Evolutionary conservation across 2,888 invertebrate species (phyloP), one percentile per base, ranked within the genome.

Genomic region (Drosophila testacea): DNA sequence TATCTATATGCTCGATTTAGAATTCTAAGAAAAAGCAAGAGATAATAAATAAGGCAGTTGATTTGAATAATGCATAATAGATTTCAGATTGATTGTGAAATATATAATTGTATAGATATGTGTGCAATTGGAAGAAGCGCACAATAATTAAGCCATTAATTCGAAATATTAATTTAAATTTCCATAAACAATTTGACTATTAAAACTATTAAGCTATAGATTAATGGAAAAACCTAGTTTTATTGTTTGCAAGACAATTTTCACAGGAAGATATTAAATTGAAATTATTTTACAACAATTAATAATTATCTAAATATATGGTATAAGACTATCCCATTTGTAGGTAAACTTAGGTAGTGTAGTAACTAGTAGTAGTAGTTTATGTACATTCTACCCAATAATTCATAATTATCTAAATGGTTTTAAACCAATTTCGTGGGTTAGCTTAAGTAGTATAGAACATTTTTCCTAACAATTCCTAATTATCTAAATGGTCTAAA

Each of bases 51-150:
- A 6, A 32, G 9, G 6, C 22, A 46, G 32, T 41, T 13, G 36
- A 4, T 50, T 55, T 50, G 32, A 63, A 56, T 56, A 39, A 51
- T 60, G 54, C 62, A 50, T 55, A 55, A 10, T 7, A 9, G 30
- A 57, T 48, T n/a, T 13, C n/a, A 36, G 28, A 50, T 50, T 71
- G 30, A 51, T 44, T 13, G 34, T 38, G 6, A 34, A 46, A 44
- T 36, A 38, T 27, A n/a, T 28, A 47, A 44, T 46, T 28, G 27
- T 1, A 56, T 46, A 34, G 27, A 27, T 46, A 56, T 6, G n/a
- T 36, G 41, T 42, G 41, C 54, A 42, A 34, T 32, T 54, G 16
- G 41, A 2, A 32, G 41, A 54, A 54, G 16, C 54, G 32, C 32
- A 34, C 42, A 46, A 27, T 44, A 44, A 56, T 57, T 30, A 46